Evolutionary conservation across 1,140 invertebrate genomes (phyloP), one percentile per base, ranked within the genome.

Genomic region (Habropoda laboriosa): DNA sequence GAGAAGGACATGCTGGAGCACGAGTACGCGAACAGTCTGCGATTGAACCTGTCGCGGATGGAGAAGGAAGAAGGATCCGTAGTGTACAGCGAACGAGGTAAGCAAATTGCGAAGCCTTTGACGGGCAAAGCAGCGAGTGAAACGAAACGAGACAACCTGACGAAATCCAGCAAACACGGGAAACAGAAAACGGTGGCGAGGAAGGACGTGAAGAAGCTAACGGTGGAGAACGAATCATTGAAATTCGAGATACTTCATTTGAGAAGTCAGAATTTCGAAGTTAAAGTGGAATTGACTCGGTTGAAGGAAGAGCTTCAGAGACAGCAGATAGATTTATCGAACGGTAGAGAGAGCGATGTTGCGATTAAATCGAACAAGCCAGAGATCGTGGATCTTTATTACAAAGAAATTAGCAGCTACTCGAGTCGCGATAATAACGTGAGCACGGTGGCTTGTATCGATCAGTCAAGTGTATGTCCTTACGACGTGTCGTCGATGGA

Each of bases 171-270:
- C 3, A 64, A 51, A 40, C 47, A 57, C 13, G n/a, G 16, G 5
- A 32, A 3, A 76, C 27, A 73, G 76, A 61, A 27, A 38, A 13
- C 10, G 32, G 58, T 66, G 53, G 32, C 49, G 49, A 88, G 79
- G 38, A 32, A 21, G 32, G 77, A 68, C 6, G 1, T 67, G 13
- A 81, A 66, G 47, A 82, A 72, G 21, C 30, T 70, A 57, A 57
- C 8, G 10, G 13, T 49, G 3, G 79, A 66, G 30, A 79, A 80
- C 64, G 77, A 86, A 30, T 60, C 73, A 58, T 63, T 82, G 47
- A 83, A 72, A 68, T 67, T 80, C 27, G 83, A 88, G 7, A n/a
- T 49, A 35, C 27, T 58, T 3, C 81, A 82, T 47, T 60, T 66
- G 67, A 81, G 12, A 7, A 61, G 13, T 8, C 58, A 76, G 16